Evolutionary conservation across 2,888 invertebrate species (phyloP), one percentile per base, ranked within the genome.

Genomic region (Furcula furcula): DNA sequence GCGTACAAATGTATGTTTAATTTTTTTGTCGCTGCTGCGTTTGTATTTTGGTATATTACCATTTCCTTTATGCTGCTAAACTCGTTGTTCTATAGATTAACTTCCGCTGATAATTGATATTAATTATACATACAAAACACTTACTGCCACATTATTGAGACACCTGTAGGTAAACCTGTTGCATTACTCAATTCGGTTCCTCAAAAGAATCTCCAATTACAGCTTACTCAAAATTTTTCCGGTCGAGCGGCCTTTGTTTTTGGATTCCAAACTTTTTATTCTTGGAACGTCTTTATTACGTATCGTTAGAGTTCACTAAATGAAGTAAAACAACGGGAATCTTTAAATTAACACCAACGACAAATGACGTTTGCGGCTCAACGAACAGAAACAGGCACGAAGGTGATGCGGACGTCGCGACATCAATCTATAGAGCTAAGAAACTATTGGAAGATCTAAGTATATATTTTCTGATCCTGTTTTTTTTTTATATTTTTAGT

Each of bases 361-460:
- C 60, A 57, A 67, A 64, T 61, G 59, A 65, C 60, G 51, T 68
- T 70, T 56, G 65, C 64, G 57, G 70, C 55, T 59, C 65, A 63
- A 38, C 48, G 72, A 59, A 46, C 60, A 51, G 60, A 47, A 61
- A 65, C 58, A 42, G 21, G 36, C 26, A 34, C 22, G 46, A 23
- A 33, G 47, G 23, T 32, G 34, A 31, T 31, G 34, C 37, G 32
- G 37, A 41, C 44, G 37, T 32, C 30, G 28, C 30, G 29, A 29
- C 23, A 31, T 38, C 40, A 31, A 15, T 36, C 27, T 35, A 34
- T 34, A 53, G 59, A 55, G 29, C 40, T 52, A 46, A 26, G 43
- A 50, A 56, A 27, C 22, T 25, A 19, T 36, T 11, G 28, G 36
- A 10, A n/a, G n/a, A n/a, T n/a, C n/a, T n/a, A n/a, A n/a, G n/a